Conservation (phyloP, 2,113 vertebrate genomes). For the Chaenocephalus aceratus region DNA sequence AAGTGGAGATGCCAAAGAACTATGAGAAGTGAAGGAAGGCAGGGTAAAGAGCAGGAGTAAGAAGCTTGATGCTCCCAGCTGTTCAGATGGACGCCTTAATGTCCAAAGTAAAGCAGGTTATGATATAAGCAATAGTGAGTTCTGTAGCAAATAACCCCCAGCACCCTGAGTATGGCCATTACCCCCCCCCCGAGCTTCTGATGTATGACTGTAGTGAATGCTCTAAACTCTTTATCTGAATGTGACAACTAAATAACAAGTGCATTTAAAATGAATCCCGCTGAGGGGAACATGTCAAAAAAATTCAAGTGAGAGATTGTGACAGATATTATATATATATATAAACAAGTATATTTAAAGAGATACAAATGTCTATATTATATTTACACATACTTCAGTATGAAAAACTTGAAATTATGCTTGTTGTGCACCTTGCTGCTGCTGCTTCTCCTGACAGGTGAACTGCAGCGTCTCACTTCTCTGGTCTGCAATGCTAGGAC, state of each 20-base stretch:
- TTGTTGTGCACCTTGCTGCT: constrained; percentile 78
- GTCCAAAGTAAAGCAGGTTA: constrained; percentile 67
- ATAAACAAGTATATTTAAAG: constrained; percentile 63
- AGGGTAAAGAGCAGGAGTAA: constrained; percentile 37
- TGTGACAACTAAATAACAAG: constrained; percentile 87
- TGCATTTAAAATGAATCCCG: constrained; percentile 87
- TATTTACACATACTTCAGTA: constrained; percentile 69
- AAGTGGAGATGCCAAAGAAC: constrained; percentile 74
- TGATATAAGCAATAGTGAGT: constrained; percentile 82
- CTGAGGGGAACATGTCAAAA: constrained; percentile 64
- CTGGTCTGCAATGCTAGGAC: constrained; percentile 69
- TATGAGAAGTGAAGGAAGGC: constrained; percentile 1
- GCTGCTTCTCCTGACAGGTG: constrained; percentile 66
- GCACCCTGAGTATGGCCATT: constrained; percentile 74
- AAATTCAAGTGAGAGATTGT: constrained; percentile 66
- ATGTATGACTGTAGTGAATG: constrained; percentile 85
- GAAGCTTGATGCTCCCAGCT: constrained; percentile 37
- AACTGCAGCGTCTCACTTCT: constrained; percentile 61
- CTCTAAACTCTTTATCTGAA: constrained; percentile 82
- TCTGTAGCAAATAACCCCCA: constrained; percentile 75
- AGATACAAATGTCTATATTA: constrained; percentile 73
- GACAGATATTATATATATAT: constrained; percentile 51
- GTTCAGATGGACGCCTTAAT: constrained; percentile 41
- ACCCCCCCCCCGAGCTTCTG: constrained; percentile 80
- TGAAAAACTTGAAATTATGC: constrained; percentile 72